Conservation (phyloP, 2,113 vertebrate species). For the Crotalus viridis region DNA sequence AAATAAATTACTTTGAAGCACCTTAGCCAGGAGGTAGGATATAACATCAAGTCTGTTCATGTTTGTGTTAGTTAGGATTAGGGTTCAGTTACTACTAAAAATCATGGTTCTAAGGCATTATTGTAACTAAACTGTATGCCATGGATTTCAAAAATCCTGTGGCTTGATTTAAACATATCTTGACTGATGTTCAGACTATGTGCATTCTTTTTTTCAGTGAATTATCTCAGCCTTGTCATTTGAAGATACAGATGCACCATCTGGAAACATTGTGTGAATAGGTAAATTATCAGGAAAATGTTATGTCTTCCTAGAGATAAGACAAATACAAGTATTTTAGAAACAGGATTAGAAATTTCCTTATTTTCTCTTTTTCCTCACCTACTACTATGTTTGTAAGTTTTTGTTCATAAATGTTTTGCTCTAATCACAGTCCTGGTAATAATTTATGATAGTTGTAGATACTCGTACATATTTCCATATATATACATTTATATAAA, state of each 20-base stretch:
- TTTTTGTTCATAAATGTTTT: background rate
- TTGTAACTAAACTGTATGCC: background rate
- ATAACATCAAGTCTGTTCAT: background rate
- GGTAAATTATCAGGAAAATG: background rate
- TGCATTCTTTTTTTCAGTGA: constrained; percentile 28
- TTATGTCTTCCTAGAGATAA: background rate
- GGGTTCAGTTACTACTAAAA: background rate
- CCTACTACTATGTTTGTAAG: background rate
- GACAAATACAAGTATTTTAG: background rate
- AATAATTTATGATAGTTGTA: background rate
- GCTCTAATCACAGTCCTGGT: background rate
- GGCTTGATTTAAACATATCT: background rate
- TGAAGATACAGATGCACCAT: background rate
- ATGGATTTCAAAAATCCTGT: background rate
- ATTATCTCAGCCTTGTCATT: background rate
- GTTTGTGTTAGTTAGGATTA: background rate
- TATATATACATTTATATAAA: background rate
- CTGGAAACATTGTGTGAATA: background rate
- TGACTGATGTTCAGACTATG: background rate
- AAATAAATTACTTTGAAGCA: background rate
- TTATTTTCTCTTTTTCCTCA: background rate
- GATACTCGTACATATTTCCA: background rate
- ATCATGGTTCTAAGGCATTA: background rate
- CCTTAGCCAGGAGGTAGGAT: background rate
- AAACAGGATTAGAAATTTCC: background rate